Evolutionary conservation across 2,113 vertebrate species (phyloP), one percentile per base, ranked within the genome.

Genomic region (Dipodomys stephensi): DNA sequence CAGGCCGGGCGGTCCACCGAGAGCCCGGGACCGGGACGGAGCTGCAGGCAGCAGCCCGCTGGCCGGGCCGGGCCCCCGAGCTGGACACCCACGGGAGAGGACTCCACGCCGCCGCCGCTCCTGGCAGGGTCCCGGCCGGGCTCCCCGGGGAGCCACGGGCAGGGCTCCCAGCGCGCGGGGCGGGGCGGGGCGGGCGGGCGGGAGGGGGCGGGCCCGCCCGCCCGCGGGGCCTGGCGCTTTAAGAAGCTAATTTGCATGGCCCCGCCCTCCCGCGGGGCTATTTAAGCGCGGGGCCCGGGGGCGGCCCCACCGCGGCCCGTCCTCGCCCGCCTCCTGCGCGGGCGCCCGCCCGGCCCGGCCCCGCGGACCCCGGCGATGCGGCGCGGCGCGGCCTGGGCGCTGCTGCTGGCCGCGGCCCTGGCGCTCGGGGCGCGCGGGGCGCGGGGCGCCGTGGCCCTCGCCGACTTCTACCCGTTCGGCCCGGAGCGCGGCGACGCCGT

Each of bases 391-490:
- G 91, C 95, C 84, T 97, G 98, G 97, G 74, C 94, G 89, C 95
- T 97, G 97, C 94, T 98, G 90, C 76, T 97, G 95, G 97, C 97
- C 12, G 97, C 97, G 82, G 93, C 92, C 82, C 90, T 92, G 93
- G 93, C 90, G 79, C 95, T 98, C 80, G 93, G 95, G 89, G 97
- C 96, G 97, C 95, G 96, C 44, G 90, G 95, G 90, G 97, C 35
- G 82, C 95, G 97, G 69, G 96, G 96, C 0, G 98, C 98, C 46
- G 99, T 99, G 95, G 98, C 99, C 57, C 97, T 99, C 78, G 97
- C 98, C 53, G 99, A 99, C 83, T 99, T 99, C 97, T 99, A 99
- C 97, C 99, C 99, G 32, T 99, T 99, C 95, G 99, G 99, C 76
- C 67, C 96, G 82, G 90, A 97, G 90, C 97, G 93, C 86, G 98